Evolutionary conservation across 2,797 vertebrate species (phyloP).

Genomic region (Artibeus lituratus): DNA sequence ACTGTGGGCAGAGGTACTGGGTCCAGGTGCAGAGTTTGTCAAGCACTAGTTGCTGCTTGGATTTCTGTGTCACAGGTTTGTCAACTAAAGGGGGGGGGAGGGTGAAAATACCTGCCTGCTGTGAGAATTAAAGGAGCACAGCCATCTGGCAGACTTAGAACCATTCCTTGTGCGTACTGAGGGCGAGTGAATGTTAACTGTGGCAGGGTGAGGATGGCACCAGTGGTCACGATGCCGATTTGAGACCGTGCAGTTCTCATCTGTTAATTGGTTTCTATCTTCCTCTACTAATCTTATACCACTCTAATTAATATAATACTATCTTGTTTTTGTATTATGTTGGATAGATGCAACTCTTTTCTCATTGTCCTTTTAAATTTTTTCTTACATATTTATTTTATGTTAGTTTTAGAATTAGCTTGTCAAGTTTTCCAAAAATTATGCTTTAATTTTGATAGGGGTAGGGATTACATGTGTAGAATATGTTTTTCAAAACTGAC

Average conservation of each 20-base stretch:
- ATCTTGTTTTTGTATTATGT: neutral
- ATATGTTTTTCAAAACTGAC: neutral
- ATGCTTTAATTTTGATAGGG: neutral
- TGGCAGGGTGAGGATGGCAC: no score
- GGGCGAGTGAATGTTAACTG: neutral
- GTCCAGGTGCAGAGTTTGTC: neutral
- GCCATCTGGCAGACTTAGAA: neutral
- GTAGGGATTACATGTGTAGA: neutral
- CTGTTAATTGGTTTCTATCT: neutral
- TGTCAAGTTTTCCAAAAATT: neutral
- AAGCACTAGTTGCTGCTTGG: neutral
- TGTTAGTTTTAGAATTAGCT: neutral
- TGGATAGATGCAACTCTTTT: neutral
- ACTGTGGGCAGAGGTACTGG: no score
- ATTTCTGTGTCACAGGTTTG: neutral
- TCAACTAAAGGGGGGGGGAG: neutral
- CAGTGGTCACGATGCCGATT: no score
- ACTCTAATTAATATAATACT: neutral
- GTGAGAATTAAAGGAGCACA: neutral
- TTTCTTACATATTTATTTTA: neutral
- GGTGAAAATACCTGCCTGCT: neutral
- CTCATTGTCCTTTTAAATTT: neutral
- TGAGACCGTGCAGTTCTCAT: neutral
- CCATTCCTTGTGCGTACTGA: fast-evolving
- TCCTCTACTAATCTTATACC: neutral